Evolutionary conservation across 2,113 vertebrate genomes (phyloP), one percentile per base, ranked within the genome.

Genomic region (Aphyosemion australe): DNA sequence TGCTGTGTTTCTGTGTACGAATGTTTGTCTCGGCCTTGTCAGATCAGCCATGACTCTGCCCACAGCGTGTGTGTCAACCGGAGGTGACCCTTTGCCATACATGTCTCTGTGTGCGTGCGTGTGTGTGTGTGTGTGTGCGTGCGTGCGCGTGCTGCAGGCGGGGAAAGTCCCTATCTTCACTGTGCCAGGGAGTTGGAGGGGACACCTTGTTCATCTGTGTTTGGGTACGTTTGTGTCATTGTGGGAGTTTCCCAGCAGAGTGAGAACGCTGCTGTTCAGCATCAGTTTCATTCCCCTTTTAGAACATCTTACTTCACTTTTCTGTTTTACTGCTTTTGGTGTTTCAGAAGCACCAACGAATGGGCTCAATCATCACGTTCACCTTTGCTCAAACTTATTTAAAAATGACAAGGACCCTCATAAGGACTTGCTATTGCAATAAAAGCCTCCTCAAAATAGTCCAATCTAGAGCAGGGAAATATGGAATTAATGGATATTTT

Each of bases 81-180:
- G 66, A 69, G 72, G 58, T 76, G 70, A 78, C 71, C 81, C 79
- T 69, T 77, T 53, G 50, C 47, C 79, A 26, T 65, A 45, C 48
- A 51, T 50, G 43, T 68, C 45, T 13, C 21, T 45, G 59, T 14
- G 34, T 65, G 8, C 62, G 61, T 72, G 68, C 21, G 43, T 69
- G 72, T 68, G 70, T 46, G 46, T 61, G 59, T 31, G 51, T 53
- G 51, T 48, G 62, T 21, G 58, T 48, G 62, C 66, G 47, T 67
- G 37, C 57, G 76, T 59, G 47, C 37, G 74, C 66, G 41, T 61
- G 75, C 78, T 84, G 71, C 57, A 54, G 86, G 87, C 87, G 14
- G 76, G 81, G 89, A 88, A 87, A 90, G 87, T 88, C 83, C 84
- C 85, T 4, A 73, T 70, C 70, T 66, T 56, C 3, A 0, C 32